phyloP scores from a whole-genome alignment of 2,797 vertebrate genomes.

The Enteromius fasciolatus region DNA sequence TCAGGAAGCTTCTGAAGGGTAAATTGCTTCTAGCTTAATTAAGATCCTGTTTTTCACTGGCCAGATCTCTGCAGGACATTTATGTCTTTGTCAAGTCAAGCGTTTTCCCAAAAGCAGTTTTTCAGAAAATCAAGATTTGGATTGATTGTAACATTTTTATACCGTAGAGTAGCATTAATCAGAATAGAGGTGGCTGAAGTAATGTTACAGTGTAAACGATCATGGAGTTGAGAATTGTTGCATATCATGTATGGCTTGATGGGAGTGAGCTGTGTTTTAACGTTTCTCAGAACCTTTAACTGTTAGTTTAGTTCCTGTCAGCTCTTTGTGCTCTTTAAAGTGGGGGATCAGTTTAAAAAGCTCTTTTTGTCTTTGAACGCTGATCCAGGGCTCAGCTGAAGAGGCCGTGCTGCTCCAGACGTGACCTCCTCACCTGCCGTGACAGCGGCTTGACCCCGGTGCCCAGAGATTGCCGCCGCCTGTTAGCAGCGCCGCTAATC shows the following conservation, averaged over 20 bases:
- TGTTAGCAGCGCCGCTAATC: slow-evolving; percentile 32
- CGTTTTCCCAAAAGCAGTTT: neutral
- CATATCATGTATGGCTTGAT: neutral
- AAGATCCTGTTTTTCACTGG: neutral
- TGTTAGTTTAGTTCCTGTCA: neutral
- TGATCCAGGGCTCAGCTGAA: slow-evolving; percentile 14
- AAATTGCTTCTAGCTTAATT: neutral
- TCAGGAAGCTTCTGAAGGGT: neutral
- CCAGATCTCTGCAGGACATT: neutral
- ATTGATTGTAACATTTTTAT: neutral
- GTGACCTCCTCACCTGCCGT: slow-evolving; percentile 28
- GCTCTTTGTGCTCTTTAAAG: slow-evolving; percentile 29
- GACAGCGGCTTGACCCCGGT: slow-evolving; percentile 4
- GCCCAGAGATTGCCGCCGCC: neutral
- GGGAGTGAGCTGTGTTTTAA: neutral
- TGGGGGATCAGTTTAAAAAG: slow-evolving; percentile 22
- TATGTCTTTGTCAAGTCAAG: neutral
- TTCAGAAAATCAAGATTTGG: neutral
- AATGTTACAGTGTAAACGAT: neutral
- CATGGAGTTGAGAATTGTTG: neutral
- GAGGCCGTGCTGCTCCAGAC: slow-evolving; percentile 26
- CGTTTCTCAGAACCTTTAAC: neutral
- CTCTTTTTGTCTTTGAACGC: slow-evolving; percentile 17
- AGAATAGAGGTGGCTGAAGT: neutral
- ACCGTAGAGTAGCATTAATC: neutral